These are phyloP conservation scores for Lytechinus pictus DNA, from an alignment of 35 echinoderm and acorn worm genomes.

Conservation along the genomic window DNA sequence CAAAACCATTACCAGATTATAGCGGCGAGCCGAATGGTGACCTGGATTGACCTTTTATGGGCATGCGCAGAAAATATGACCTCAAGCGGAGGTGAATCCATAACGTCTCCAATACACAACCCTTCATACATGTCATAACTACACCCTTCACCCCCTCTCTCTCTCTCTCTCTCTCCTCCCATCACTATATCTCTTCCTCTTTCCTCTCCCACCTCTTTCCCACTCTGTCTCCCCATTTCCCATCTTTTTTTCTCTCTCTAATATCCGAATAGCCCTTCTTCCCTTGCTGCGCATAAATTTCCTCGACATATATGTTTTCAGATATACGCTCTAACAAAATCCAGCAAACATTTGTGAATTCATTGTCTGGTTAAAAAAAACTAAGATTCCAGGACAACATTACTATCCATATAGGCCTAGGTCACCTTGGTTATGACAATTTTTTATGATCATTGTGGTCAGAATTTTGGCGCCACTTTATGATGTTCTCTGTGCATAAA, in stretches of 20 bases:
- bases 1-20: constrained; percentile 19
- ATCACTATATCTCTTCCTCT: neutral
- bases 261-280: neutral
- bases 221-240: neutral
- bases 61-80: neutral
- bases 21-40: neutral
- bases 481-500: neutral
- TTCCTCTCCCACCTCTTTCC: neutral
- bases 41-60: constrained; percentile 9
- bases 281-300: too few relatives aligned
- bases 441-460: neutral
- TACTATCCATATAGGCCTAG: neutral
- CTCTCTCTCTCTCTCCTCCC: neutral
- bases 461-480: constrained; percentile 5
- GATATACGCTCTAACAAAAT: too few relatives aligned
- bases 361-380: too few relatives aligned
- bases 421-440: neutral
- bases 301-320: too few relatives aligned
- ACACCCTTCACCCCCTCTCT: neutral
- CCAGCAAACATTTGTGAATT: too few relatives aligned
- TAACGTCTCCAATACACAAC: neutral
- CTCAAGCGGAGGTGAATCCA: neutral
- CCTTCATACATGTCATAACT: too few relatives aligned
- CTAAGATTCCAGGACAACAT: neutral
- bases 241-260: neutral